Conservation (phyloP, 2,888 invertebrate genomes). For the Thelaira solivaga region DNA sequence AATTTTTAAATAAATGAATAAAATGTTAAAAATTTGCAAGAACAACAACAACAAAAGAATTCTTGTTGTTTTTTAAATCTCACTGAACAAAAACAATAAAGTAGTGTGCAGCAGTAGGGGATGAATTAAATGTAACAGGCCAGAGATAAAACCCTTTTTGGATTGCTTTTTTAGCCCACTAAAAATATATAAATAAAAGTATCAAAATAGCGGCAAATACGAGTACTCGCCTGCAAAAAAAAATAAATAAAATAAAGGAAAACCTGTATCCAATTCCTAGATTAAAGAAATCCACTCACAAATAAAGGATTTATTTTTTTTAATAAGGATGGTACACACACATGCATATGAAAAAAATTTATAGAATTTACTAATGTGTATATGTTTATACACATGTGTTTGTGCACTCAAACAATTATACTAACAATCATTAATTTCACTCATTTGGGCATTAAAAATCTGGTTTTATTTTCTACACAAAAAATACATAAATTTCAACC, state of each 20-base stretch:
- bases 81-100: constrained; percentile 1
- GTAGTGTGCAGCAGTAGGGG: constrained; percentile 4
- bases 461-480: constrained; percentile 74
- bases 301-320: constrained; percentile 10
- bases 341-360: neutral
- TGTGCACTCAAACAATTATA: constrained; percentile 32
- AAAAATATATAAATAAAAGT: neutral
- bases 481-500: constrained; percentile 74
- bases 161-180: neutral
- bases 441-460: constrained; percentile 68
- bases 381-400: neutral
- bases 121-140: constrained; percentile 35
- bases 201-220: neutral
- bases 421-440: constrained; percentile 61
- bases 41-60: constrained; percentile 61
- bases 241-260: neutral
- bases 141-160: neutral
- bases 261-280: constrained; percentile 54
- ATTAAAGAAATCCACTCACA: constrained; percentile 54
- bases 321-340: constrained; percentile 29
- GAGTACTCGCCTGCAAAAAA: no score
- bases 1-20: constrained; percentile 67
- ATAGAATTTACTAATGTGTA: no score
- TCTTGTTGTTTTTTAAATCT: constrained; percentile 2
- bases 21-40: constrained; percentile 60